Conservation (phyloP, 2,888 invertebrate genomes). For the Xestoiulus laeticollis region DNA sequence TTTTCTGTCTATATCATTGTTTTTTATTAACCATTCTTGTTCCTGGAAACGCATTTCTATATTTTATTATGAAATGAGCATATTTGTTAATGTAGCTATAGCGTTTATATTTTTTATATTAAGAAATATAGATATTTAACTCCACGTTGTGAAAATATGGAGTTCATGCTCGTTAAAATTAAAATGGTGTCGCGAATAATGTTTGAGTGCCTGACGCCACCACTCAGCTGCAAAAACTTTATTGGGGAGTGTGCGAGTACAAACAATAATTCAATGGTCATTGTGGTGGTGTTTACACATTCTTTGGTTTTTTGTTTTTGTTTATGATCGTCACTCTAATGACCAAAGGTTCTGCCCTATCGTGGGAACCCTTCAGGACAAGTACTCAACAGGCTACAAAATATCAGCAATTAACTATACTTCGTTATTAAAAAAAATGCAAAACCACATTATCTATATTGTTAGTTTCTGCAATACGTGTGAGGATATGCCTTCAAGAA, state of each 20-base stretch:
- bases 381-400: neutral
- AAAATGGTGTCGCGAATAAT: neutral
- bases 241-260: neutral
- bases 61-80: no score
- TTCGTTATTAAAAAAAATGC: neutral
- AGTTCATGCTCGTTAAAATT: no score
- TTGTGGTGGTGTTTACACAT: neutral
- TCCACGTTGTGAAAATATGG: no score
- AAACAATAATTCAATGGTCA: neutral
- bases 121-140: no score
- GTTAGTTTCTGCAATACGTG: neutral
- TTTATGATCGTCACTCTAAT: neutral
- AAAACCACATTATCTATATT: neutral
- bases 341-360: neutral
- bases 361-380: neutral
- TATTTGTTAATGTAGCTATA: no score
- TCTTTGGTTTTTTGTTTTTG: neutral
- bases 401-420: neutral
- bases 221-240: neutral
- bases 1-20: no score
- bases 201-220: neutral
- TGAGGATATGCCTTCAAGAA: neutral
- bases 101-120: no score
- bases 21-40: no score
- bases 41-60: no score